phyloP scores from a whole-genome alignment of 2,113 vertebrate genomes.

The Hassar affinis region DNA sequence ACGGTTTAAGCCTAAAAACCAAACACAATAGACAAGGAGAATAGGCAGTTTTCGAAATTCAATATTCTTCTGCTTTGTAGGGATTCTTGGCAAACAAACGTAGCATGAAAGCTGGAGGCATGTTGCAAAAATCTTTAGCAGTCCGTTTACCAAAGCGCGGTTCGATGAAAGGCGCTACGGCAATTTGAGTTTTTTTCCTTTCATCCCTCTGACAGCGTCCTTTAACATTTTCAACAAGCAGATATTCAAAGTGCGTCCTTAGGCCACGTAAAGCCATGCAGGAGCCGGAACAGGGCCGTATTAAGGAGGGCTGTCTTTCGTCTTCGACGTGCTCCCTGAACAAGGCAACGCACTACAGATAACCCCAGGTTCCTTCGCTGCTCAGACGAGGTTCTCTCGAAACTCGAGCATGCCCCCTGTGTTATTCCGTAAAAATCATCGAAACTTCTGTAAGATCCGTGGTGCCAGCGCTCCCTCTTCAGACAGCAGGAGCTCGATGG shows the following conservation, averaged over 20 bases:
- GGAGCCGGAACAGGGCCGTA: not conserved
- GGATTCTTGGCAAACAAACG: slow-evolving; percentile 11
- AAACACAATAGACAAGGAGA: not conserved
- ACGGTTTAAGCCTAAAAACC: not conserved
- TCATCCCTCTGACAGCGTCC: slow-evolving; percentile 30
- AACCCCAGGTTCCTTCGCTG: not conserved
- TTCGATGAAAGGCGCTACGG: not conserved
- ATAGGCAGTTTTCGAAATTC: slow-evolving; percentile 1
- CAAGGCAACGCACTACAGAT: not conserved
- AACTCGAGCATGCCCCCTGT: not conserved
- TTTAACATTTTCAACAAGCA: slow-evolving; percentile 25
- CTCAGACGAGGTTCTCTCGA: not conserved
- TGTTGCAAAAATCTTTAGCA: not conserved
- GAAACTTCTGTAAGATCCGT: not conserved
- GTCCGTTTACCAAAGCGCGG: not conserved
- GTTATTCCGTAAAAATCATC: not conserved
- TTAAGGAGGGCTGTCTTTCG: not conserved
- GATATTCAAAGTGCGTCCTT: not conserved
- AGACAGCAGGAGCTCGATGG: slow-evolving; percentile 6
- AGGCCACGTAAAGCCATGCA: not conserved
- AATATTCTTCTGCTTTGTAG: slow-evolving; percentile 17
- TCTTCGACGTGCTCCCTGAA: not conserved
- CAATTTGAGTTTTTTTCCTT: slow-evolving; percentile 30
- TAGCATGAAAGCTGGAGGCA: slow-evolving; percentile 6
- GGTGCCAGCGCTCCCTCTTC: not conserved